Conservation (phyloP, 2,113 vertebrate species). For the Dromaius novaehollandiae region DNA sequence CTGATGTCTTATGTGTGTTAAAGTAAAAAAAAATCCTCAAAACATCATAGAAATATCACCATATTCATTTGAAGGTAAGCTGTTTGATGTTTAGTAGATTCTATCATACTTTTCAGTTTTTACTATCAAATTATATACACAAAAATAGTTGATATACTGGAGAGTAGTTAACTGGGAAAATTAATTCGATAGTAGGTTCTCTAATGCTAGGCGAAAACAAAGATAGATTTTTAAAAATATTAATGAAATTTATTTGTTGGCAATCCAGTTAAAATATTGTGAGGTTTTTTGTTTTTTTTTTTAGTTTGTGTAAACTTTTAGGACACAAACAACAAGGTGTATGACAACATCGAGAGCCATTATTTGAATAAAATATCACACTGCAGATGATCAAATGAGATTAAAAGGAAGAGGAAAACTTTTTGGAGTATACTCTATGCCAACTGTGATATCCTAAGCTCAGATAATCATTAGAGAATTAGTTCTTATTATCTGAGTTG, state of each 20-base stretch:
- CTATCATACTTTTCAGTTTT: neutral
- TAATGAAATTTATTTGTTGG: neutral
- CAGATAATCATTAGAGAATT: neutral
- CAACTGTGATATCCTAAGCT: neutral
- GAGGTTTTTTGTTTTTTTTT: neutral
- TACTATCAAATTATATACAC: neutral
- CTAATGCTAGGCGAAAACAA: neutral
- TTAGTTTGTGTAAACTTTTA: neutral
- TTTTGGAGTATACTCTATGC: neutral
- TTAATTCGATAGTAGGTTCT: accelerated
- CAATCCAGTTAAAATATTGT: neutral
- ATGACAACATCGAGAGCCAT: neutral
- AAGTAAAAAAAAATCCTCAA: neutral
- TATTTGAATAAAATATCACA: neutral
- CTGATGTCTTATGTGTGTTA: neutral
- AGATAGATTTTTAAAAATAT: neutral
- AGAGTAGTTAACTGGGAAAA: neutral
- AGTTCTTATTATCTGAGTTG: neutral
- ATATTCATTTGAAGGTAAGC: neutral
- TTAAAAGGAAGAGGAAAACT: neutral
- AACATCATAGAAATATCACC: neutral
- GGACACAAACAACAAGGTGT: neutral
- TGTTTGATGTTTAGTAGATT: neutral
- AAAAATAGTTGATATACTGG: neutral
- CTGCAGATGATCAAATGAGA: neutral